Conservation (phyloP, 1,140 invertebrate genomes). For the Pseudomyrmex concolor region DNA sequence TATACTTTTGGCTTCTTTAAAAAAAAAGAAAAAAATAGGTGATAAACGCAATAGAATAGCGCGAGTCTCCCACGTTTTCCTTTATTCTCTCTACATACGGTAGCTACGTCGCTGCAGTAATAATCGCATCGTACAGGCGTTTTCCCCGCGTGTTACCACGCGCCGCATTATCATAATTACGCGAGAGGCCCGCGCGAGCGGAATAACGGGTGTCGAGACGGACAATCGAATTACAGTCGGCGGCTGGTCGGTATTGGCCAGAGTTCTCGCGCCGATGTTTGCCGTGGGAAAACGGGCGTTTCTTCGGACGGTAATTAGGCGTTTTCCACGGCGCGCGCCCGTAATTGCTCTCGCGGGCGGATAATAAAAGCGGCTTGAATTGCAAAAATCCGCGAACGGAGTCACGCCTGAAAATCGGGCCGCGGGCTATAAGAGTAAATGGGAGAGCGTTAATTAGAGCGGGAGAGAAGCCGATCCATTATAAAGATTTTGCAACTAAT, state of each 20-base stretch:
- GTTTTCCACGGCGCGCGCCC: conserved; percentile 26
- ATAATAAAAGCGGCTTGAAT: conserved; percentile 24
- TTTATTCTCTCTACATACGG: background rate
- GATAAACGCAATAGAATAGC: too few species aligned
- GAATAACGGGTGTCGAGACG: conserved; percentile 37
- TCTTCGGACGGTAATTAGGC: conserved; percentile 40
- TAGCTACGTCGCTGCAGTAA: conserved; percentile 23
- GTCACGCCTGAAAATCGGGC: conserved; percentile 26
- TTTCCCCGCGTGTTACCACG: conserved; percentile 48
- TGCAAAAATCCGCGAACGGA: conserved; percentile 20
- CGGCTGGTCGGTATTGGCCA: conserved; percentile 19
- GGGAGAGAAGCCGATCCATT: background rate
- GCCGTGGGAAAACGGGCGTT: conserved; percentile 46
- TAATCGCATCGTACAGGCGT: conserved; percentile 40
- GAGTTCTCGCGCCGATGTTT: conserved; percentile 32
- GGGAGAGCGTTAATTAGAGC: conserved; percentile 1
- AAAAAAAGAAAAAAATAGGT: too few species aligned
- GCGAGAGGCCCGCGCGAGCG: conserved; percentile 17
- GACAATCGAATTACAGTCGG: conserved; percentile 47
- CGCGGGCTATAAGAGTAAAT: background rate
- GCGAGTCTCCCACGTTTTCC: too few species aligned
- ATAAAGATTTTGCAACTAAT: background rate
- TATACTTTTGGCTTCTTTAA: too few species aligned
- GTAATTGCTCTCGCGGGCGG: conserved; percentile 26
- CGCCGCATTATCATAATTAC: conserved; percentile 55